phyloP scores from a whole-genome alignment of 1,140 invertebrate genomes.

The Megalopta genalis region DNA sequence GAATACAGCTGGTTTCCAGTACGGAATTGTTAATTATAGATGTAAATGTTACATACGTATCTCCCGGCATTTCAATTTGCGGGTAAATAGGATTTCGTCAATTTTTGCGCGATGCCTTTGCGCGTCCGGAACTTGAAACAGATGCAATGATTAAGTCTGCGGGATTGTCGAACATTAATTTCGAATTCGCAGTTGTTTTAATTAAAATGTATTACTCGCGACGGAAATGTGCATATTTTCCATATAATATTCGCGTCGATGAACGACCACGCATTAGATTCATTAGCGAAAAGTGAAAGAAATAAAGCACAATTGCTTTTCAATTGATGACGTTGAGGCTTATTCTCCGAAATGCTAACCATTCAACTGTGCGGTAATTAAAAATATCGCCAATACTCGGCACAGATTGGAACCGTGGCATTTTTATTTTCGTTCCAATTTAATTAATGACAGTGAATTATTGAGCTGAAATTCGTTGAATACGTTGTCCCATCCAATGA shows the following conservation, averaged over 20 bases:
- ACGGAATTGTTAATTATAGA: conserved; percentile 1
- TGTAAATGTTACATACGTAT: not conserved
- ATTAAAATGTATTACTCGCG: conserved; percentile 37
- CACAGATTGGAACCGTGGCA: not conserved
- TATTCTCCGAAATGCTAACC: not conserved
- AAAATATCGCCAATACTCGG: conserved; percentile 29
- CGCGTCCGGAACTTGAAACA: not conserved
- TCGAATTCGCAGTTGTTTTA: conserved; percentile 26
- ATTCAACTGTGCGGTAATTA: conserved; percentile 46
- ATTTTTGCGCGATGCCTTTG: not conserved
- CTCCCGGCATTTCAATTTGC: not conserved
- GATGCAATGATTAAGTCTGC: conserved; percentile 15
- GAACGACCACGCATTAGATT: conserved; percentile 27
- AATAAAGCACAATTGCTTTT: conserved; percentile 19
- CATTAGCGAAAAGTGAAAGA: not conserved
- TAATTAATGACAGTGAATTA: conserved; percentile 51
- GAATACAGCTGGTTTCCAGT: too few species aligned
- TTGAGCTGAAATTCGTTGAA: too few species aligned
- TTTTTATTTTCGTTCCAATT: conserved; percentile 35
- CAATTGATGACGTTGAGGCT: conserved; percentile 5
- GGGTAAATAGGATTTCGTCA: not conserved
- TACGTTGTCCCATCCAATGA: too few species aligned
- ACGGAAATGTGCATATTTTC: not conserved
- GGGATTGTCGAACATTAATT: conserved; percentile 19
- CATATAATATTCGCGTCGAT: conserved; percentile 12